Conservation (phyloP, 2,888 invertebrate genomes). For the Apodemia mormo region DNA sequence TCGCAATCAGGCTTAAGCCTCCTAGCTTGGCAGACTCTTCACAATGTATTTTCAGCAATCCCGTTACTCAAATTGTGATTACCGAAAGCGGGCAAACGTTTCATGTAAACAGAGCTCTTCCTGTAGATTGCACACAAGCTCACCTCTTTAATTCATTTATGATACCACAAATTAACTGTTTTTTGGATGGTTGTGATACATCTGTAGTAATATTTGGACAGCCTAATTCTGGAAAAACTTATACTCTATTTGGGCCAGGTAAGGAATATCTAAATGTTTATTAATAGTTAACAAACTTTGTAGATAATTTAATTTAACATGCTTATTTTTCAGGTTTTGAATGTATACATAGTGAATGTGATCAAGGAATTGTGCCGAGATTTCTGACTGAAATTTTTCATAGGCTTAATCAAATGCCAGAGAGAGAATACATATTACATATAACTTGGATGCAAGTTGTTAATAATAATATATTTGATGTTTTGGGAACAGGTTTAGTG, state of each 20-base stretch:
- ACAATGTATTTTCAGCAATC: slow-evolving; percentile 82
- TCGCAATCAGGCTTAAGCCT: slow-evolving; percentile 85
- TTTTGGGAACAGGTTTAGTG: slow-evolving; percentile 78
- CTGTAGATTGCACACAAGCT: slow-evolving; percentile 83
- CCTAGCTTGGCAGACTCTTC: slow-evolving; percentile 79
- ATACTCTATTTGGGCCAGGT: slow-evolving; percentile 87
- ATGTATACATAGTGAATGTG: slow-evolving; percentile 83
- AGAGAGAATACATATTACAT: slow-evolving; percentile 84
- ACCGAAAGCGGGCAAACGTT: slow-evolving; percentile 82
- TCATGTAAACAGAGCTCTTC: slow-evolving; percentile 76
- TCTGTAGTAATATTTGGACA: slow-evolving; percentile 87
- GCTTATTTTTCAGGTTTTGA: slow-evolving; percentile 65
- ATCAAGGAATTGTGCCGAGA: slow-evolving; percentile 87
- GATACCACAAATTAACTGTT: slow-evolving; percentile 84
- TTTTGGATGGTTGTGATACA: slow-evolving; percentile 89
- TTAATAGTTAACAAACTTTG: neutral
- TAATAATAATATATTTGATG: slow-evolving; percentile 84
- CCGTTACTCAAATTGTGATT: slow-evolving; percentile 81
- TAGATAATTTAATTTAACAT: neutral
- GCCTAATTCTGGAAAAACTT: slow-evolving; percentile 86
- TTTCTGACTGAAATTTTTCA: slow-evolving; percentile 87
- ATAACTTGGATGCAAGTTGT: slow-evolving; percentile 89
- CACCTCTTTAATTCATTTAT: slow-evolving; percentile 84
- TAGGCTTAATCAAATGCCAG: slow-evolving; percentile 83
- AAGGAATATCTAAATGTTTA: slow-evolving; percentile 42